Evolutionary conservation across 2,113 vertebrate species (phyloP), one percentile per base, ranked within the genome.

Genomic region (Grammomys surdaster): DNA sequence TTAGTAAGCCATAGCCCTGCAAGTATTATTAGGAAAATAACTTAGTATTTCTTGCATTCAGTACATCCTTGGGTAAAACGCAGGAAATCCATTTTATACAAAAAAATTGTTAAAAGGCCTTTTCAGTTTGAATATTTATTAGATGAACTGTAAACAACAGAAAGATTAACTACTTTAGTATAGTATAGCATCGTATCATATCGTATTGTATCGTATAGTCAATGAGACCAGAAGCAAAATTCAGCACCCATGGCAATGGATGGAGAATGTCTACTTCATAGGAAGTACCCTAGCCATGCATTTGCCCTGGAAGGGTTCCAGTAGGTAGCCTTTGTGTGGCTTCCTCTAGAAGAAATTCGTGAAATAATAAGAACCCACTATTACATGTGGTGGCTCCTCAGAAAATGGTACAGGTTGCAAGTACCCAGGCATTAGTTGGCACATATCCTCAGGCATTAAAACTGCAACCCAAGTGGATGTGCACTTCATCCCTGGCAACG

Each of bases 401-500:
- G 36, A 36, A 91, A 95, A 60, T n/a, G 60, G 28, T 54, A 8
- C 51, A 89, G 67, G 28, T 94, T 67, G 36, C 28, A 84, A 82
- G n/a, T 1, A 60, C n/a, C 81, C 51, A 54, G 24, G 10, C 81
- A 46, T n/a, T 33, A 40, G 67, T 56, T 60, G 77, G 58, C 77
- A n/a, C 2, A 11, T 10, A 24, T 46, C 16, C 43, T 85, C 19
- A 51, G 26, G 48, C 73, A 16, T 36, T 51, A 10, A 75, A 24
- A 6, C 43, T n/a, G 3, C 72, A 58, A 36, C 11, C 63, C 60
- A 58, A 89, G 31, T 69, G 40, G 40, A 69, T 33, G 31, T 16
- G n/a, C 9, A 16, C 11, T 11, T 56, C 43, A 60, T 80, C 84
- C 65, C 78, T 93, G 80, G 97, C 98, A 98, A 97, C 98, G 91